Base-by-base conservation (phyloP, 2,888 invertebrate genomes). In the Sylvicola cinctus region DNA sequence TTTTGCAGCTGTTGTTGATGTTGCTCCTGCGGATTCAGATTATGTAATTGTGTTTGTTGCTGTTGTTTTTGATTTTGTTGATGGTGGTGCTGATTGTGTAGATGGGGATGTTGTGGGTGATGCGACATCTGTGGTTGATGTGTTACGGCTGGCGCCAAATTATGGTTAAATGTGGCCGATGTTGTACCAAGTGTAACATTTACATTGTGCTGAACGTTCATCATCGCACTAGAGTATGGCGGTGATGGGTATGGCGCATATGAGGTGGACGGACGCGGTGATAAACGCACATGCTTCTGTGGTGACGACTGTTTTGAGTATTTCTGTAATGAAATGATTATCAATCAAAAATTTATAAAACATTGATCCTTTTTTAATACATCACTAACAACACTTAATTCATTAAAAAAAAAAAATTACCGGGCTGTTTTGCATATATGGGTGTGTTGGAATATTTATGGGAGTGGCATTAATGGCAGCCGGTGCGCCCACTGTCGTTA, bases 231-330 rank as follows among this genome's bases (percentile, higher is more conserved):
- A 10, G 39, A 38, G 45, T 51, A 55, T 38, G 51, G 50, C 46
- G 55, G 49, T 34, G 46, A 47, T 40, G 49, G 48, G 43, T 47
- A 49, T 45, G 58, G 58, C 48, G 55, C 57, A 49, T 52, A 51
- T 47, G 53, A 54, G 37, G 65, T 61, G 45, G 74, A 66, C 54
- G 77, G 64, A 57, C 77, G 74, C 39, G 65, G 60, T 41, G 74
- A 66, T 48, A 75, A 61, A 52, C 77, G 73, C 58, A 75, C 67
- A 55, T 77, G 75, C 55, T 77, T 78, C 58, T 70, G 67, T 32
- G 64, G 62, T 36, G 65, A 60, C 33, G n/a, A 28, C n/a, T 13
- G 14, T n/a, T 28, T 28, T 13, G 14, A 28, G 14, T 28, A 28
- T 13, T n/a, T 61, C 50, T 40, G 51, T 36, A 23, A 26, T 17